A percentile compares a stretch with the other conserved stretches of the same genome.
These are phyloP conservation scores for Ciconia boyciana DNA, from an alignment of 2,113 vertebrate species.

Conservation along the genomic window DNA sequence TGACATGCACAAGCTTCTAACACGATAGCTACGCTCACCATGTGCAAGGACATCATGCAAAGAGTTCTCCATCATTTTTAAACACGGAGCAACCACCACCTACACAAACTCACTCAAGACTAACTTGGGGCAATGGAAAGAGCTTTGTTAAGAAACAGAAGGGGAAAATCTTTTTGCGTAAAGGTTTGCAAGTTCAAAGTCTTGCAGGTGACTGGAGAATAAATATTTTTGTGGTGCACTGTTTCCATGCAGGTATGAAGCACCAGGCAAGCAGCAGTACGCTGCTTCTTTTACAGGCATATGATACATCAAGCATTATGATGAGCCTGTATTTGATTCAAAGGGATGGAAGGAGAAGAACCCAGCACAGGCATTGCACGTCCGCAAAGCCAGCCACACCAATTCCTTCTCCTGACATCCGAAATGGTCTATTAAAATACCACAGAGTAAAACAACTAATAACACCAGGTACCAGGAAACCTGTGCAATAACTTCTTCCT, in stretches of 20 bases:
- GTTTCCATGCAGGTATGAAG: not conserved
- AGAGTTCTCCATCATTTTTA: not conserved
- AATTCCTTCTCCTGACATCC: not conserved
- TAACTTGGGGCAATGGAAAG: not conserved
- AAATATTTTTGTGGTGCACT: not conserved
- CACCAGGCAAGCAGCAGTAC: not conserved
- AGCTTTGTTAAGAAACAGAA: not conserved
- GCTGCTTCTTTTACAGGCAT: not conserved
- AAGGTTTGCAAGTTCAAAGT: not conserved
- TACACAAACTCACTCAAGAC: not conserved
- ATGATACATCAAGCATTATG: accelerated
- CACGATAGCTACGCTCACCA: accelerated
- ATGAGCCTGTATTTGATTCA: not conserved
- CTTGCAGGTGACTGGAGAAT: not conserved
- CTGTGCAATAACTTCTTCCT: not conserved
- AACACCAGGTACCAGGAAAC: not conserved
- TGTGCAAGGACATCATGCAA: accelerated
- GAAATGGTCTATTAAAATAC: not conserved
- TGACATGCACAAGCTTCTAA: not conserved
- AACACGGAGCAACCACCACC: not conserved
- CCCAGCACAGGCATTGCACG: accelerated
- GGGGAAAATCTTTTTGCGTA: not conserved
- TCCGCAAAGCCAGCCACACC: not conserved
- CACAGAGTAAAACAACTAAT: not conserved
- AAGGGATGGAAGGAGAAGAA: not conserved